phyloP scores from a whole-genome alignment of 2,113 vertebrate genomes.

The Nycticryphes semicollaris region DNA sequence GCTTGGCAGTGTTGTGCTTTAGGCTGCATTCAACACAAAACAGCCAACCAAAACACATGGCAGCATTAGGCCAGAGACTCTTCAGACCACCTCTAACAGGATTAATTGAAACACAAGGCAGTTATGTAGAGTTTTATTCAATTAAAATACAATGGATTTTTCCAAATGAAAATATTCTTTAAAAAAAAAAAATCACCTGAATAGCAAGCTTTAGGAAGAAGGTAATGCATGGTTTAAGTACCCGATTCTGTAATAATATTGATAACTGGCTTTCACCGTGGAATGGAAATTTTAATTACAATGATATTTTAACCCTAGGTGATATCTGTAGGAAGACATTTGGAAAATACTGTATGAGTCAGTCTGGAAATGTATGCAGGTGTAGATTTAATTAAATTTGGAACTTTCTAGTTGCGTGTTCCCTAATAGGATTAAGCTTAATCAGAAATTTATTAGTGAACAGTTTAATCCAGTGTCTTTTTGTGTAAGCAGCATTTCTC shows the following conservation, averaged over 20 bases:
- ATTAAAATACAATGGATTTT: neutral
- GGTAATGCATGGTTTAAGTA: neutral
- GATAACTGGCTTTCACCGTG: neutral
- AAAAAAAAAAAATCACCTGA: neutral
- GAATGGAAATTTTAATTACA: neutral
- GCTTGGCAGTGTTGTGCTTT: neutral
- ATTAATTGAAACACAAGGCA: neutral
- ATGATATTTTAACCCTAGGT: neutral
- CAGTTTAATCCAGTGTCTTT: neutral
- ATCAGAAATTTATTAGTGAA: neutral
- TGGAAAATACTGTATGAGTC: neutral
- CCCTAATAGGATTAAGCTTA: neutral
- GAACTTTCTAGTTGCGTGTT: neutral
- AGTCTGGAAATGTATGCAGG: neutral
- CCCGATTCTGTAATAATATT: neutral
- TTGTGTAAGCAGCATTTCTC: neutral
- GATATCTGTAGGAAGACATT: neutral
- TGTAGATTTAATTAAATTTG: neutral
- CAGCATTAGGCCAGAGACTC: neutral
- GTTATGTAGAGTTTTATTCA: neutral
- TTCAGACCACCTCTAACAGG: neutral
- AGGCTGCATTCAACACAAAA: neutral
- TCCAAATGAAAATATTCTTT: slow-evolving; percentile 20
- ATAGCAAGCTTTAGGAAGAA: neutral
- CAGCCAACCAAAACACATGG: neutral